These are phyloP conservation scores for Drosophila algonquin DNA, from an alignment of 2,888 invertebrate genomes.

Conservation along the genomic window DNA sequence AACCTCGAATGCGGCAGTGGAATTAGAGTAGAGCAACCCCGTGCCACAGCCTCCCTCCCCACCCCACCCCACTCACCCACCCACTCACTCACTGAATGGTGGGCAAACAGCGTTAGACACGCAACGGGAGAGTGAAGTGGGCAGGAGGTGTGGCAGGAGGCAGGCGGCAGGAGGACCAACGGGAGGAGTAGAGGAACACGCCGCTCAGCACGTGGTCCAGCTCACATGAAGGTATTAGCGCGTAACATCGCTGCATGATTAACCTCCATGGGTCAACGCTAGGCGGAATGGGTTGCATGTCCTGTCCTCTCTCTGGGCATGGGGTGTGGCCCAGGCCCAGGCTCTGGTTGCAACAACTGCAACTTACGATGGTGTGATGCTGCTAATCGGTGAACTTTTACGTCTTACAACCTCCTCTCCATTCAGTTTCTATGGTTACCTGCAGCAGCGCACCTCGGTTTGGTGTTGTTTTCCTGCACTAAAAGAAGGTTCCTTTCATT, in stretches of 20 bases:
- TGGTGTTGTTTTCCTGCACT: not conserved
- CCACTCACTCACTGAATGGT: conserved; percentile 29
- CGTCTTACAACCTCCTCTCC: not conserved
- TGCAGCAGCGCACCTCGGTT: not conserved
- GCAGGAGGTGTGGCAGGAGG: conserved; percentile 1
- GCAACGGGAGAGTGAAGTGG: conserved; percentile 44
- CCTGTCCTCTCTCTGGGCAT: not conserved
- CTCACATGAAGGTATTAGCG: conserved; percentile 84
- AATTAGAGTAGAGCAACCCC: conserved; percentile 76
- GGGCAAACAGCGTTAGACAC: conserved; percentile 61
- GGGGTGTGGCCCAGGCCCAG: conserved; percentile 29
- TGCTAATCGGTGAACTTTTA: not conserved
- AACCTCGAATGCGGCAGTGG: conserved; percentile 38
- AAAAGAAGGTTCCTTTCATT: not conserved
- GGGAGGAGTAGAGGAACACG: not conserved
- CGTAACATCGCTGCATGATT: conserved; percentile 83
- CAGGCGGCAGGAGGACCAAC: not conserved
- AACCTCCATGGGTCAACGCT: conserved; percentile 68
- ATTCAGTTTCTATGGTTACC: not conserved
- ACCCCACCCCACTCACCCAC: conserved; percentile 15
- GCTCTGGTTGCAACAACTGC: conserved; percentile 28
- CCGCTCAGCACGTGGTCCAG: conserved; percentile 82
- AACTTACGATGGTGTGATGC: not conserved
- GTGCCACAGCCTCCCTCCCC: conserved; percentile 22
- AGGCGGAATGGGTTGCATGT: conserved; percentile 31